Percentiles rank a stretch among this genome's conserved stretches.
Evolutionary conservation across 2,797 vertebrate genomes (phyloP).

Genomic region (Uromys caudimaculatus): DNA sequence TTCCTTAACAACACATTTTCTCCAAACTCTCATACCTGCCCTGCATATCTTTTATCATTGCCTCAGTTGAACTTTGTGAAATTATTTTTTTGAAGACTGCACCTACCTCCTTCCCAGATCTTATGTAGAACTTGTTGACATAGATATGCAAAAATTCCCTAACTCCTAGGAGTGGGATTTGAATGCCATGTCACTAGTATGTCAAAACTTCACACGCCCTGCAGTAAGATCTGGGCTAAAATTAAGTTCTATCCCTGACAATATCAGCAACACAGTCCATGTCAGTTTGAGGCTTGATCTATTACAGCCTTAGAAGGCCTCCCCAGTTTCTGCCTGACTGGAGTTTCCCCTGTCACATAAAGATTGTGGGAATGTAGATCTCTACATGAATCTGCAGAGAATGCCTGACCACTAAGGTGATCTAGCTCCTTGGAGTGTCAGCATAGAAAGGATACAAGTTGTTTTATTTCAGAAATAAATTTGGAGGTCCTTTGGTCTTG

Average conservation of each 20-base stretch:
- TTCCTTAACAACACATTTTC: conserved; percentile 53
- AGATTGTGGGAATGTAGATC: not conserved
- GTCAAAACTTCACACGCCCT: not conserved
- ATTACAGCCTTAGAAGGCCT: not conserved
- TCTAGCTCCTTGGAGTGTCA: not conserved
- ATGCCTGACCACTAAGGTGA: not conserved
- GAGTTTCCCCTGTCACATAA: not conserved
- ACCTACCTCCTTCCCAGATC: not conserved
- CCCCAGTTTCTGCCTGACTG: not conserved
- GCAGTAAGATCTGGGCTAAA: not conserved
- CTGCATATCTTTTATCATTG: not conserved
- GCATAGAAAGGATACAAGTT: not conserved
- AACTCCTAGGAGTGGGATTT: not conserved
- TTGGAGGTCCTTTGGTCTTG: not conserved
- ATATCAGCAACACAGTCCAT: not conserved
- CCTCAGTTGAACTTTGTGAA: not conserved
- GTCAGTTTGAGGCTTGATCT: not conserved
- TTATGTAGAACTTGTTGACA: not conserved
- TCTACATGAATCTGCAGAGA: not conserved
- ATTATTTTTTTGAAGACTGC: not conserved
- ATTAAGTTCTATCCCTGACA: not conserved
- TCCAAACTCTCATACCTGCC: not conserved
- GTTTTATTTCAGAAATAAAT: not conserved
- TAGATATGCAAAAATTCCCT: not conserved
- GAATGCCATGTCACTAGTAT: not conserved